A percentile compares a stretch with the other conserved stretches of the same genome.
These are phyloP conservation scores for Apodemus agrarius DNA, from an alignment of 2,797 vertebrate genomes.

Conservation along the genomic window DNA sequence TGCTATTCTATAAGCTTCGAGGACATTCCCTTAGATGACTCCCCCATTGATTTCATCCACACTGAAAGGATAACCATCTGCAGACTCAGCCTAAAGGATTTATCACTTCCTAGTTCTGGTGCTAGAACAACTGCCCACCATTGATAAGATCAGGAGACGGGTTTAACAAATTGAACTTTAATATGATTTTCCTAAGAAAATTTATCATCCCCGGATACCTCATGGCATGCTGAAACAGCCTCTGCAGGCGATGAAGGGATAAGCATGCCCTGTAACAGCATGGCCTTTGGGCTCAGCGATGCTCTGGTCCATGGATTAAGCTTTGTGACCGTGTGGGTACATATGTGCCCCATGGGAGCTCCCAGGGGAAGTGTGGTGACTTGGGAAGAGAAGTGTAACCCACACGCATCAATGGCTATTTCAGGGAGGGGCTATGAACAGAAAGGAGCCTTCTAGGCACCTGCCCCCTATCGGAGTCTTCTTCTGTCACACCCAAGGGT, in stretches of 20 bases:
- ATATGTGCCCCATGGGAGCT: accelerated
- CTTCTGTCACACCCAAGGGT: background rate
- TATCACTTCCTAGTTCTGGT: constrained; percentile 65
- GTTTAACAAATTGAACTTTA: constrained; percentile 79
- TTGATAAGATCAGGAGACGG: constrained; percentile 70
- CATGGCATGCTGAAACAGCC: constrained; percentile 51
- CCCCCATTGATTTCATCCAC: constrained; percentile 31
- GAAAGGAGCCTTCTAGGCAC: background rate
- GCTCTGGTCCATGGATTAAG: background rate
- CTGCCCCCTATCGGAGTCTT: background rate
- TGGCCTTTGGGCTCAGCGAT: background rate
- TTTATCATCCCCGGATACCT: constrained; percentile 56
- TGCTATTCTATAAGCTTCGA: background rate
- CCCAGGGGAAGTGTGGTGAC: accelerated
- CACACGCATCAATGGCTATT: background rate
- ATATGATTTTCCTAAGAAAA: constrained; percentile 80
- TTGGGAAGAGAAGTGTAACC: background rate
- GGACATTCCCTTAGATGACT: constrained; percentile 44
- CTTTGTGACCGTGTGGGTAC: background rate
- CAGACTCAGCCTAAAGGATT: constrained; percentile 68
- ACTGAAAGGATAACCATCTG: constrained; percentile 71
- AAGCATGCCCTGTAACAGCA: background rate
- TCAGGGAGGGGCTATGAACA: background rate
- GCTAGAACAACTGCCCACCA: constrained; percentile 63
- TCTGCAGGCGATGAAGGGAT: constrained; percentile 42